These are phyloP conservation scores for Omphaloscelis lunosa DNA, from an alignment of 2,888 invertebrate species.

Conservation along the genomic window DNA sequence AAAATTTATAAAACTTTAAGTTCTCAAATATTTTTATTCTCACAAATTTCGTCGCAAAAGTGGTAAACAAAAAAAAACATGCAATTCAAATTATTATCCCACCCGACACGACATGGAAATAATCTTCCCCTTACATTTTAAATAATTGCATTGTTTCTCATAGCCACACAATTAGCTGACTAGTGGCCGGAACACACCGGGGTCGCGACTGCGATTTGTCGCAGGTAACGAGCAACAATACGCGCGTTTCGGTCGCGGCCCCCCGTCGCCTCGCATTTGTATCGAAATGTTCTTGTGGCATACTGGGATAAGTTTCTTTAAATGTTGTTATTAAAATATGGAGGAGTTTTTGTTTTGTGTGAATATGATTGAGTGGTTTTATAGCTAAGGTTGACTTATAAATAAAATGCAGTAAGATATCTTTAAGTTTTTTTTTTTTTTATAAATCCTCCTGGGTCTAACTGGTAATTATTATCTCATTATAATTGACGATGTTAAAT, in stretches of 20 bases:
- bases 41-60: not conserved
- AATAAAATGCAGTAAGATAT: not conserved
- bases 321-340: slow-evolving; percentile 37
- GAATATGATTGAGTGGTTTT: slow-evolving; percentile 30
- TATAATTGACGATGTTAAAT: not conserved
- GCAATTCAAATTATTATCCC: slow-evolving; percentile 16
- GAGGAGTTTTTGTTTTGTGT: slow-evolving; percentile 21
- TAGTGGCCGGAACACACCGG: slow-evolving; percentile 66
- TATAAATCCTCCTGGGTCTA: accelerated
- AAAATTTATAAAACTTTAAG: not conserved
- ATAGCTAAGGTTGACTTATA: not conserved
- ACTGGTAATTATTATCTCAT: not conserved
- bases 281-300: slow-evolving; percentile 64
- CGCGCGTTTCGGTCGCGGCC: slow-evolving; percentile 84
- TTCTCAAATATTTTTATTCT: not conserved
- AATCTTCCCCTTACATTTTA: slow-evolving; percentile 43
- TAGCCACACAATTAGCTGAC: slow-evolving; percentile 64
- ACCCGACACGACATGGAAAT: slow-evolving; percentile 43
- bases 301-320: slow-evolving; percentile 65
- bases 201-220: slow-evolving; percentile 76
- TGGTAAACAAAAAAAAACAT: not conserved
- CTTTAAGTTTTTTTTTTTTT: not conserved
- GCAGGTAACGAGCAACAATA: slow-evolving; percentile 87
- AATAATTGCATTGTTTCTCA: slow-evolving; percentile 69
- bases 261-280: slow-evolving; percentile 87